Percentiles rank a stretch among this genome's conserved stretches.
Conservation (phyloP, 2,888 invertebrate genomes). For the Hydropsyche betteni region DNA sequence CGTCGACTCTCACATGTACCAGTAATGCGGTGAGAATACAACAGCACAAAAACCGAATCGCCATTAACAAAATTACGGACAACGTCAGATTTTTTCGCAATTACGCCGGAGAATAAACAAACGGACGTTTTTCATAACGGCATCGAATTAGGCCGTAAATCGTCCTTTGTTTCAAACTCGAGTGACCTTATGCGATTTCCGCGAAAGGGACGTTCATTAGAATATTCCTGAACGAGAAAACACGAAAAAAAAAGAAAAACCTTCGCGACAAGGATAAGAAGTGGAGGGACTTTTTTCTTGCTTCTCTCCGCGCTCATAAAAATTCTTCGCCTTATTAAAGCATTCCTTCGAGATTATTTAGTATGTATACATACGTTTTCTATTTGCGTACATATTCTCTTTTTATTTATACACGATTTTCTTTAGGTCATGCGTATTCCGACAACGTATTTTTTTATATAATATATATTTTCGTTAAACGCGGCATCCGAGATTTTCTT, state of each 20-base stretch:
- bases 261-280: not conserved
- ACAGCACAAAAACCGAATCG: too few species aligned
- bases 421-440: too few species aligned
- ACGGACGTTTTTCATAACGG: not conserved
- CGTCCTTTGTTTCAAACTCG: not conserved
- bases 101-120: not conserved
- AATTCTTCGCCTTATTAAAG: constrained; percentile 27
- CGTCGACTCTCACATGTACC: too few species aligned
- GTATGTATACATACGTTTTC: not conserved
- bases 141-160: constrained; percentile 6
- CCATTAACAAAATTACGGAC: too few species aligned
- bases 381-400: not conserved
- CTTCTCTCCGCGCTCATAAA: constrained; percentile 6
- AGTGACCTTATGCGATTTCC: constrained; percentile 11
- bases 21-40: too few species aligned
- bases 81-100: not conserved
- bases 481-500: too few species aligned
- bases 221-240: not conserved
- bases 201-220: constrained; percentile 1
- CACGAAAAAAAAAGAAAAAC: not conserved
- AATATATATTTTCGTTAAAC: not conserved
- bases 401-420: not conserved
- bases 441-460: not conserved
- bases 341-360: constrained; percentile 25
- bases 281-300: not conserved